Evolutionary conservation across 2,888 invertebrate genomes (phyloP).

Genomic region (Hololepta plana): DNA sequence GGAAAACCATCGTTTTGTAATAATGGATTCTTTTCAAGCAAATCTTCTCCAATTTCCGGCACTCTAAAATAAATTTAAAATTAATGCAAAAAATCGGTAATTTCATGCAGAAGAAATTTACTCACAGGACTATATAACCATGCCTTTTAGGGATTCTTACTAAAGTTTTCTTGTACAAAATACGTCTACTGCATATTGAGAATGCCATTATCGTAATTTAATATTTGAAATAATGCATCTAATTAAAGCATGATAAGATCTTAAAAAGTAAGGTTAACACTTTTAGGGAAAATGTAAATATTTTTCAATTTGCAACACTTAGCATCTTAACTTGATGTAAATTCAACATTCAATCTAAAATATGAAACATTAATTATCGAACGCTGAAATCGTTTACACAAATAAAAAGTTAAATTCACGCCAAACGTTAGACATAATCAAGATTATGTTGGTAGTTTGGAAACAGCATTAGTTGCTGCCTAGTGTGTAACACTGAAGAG

Average conservation of each 20-base stretch:
- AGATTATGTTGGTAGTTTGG: too few relatives aligned
- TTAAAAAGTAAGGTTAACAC: neutral
- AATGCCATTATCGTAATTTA: conserved; percentile 20
- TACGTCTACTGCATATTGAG: conserved; percentile 21
- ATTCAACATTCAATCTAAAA: too few relatives aligned
- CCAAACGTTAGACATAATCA: too few relatives aligned
- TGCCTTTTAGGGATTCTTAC: conserved; percentile 13
- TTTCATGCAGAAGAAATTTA: conserved; percentile 13
- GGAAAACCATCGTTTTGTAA: conserved; percentile 58
- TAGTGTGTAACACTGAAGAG: too few relatives aligned
- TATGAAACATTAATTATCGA: too few relatives aligned
- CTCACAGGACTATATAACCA: conserved; percentile 57
- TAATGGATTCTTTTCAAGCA: conserved; percentile 54
- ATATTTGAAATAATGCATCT: neutral
- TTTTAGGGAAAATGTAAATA: too few relatives aligned
- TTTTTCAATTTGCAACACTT: too few relatives aligned
- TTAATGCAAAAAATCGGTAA: conserved; percentile 6
- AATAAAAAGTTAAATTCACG: too few relatives aligned
- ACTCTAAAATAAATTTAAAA: conserved; percentile 34
- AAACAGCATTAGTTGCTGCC: too few relatives aligned
- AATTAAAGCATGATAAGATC: neutral
- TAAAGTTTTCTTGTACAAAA: conserved; percentile 14
- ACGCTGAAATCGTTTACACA: too few relatives aligned
- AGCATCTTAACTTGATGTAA: too few relatives aligned
- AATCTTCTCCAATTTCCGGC: conserved; percentile 71